Base-by-base conservation (phyloP, 2,888 invertebrate genomes). In the Stratiomys singularior region DNA sequence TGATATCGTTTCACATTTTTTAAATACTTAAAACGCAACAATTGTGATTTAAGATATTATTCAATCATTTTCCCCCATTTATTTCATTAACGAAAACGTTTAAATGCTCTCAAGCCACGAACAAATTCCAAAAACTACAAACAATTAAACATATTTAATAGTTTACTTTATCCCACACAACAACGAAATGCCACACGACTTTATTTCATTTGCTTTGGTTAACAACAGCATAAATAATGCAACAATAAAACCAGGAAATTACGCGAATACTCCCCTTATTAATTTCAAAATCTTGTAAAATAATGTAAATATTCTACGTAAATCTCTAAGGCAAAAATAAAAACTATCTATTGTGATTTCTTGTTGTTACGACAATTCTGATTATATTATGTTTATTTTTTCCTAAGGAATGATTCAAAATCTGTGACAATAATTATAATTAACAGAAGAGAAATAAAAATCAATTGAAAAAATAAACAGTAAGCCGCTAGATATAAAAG, bases 381-480 rank as follows among this genome's bases (percentile, higher is more conserved):
- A 64, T 64, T 76, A 27, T 46, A 27, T 64, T 46, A 27, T 47
- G 18, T 64, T 47, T 76, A 47, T 44, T 64, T 76, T 76, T 64
- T 28, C 47, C 25, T 46, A n/a, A 27, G 18, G 64, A 64, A 64
- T 76, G 28, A 7, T 76, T 66, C 66, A 67, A 76, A 67, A 56
- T 76, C 76, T 76, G 76, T 76, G 76, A 76, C 76, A 76, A 76
- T 76, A 76, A 76, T 66, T 66, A 46, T 66, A 15, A 23, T 64
- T 30, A 64, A 64, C 30, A 30, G 5, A 28, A 11, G 28, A 9
- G 9, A 37, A 37, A 37, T 37, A 64, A 64, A 28, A 64, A 15
- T 4, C 27, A n/a, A 30, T 13, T 13, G 30, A 9, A 64, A 64
- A 64, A 15, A 25, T 15, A 64, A 64, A 64, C 30, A 60, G 23